A percentile compares a stretch with the other conserved stretches of the same genome.
Conservation (phyloP, 2,797 vertebrate species). For the Otus scops region DNA sequence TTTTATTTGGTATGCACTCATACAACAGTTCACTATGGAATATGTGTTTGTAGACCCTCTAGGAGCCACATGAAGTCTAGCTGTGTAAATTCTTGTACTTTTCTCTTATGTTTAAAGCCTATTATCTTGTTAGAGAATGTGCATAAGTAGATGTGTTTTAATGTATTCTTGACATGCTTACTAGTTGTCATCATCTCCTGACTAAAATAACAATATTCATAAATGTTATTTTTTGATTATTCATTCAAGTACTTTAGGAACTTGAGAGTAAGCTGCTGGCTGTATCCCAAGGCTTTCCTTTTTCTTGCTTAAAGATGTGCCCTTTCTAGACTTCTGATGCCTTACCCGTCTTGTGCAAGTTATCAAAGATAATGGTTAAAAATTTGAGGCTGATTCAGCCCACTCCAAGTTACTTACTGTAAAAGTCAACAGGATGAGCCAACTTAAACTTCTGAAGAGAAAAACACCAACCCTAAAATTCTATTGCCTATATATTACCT, state of each 20-base stretch:
- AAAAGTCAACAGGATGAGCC: neutral
- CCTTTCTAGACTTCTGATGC: neutral
- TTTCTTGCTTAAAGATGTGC: neutral
- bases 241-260: neutral
- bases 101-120: neutral
- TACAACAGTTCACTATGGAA: neutral
- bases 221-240: neutral
- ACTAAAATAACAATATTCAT: neutral
- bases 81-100: neutral
- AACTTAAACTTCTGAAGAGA: neutral
- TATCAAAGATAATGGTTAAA: neutral
- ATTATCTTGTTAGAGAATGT: neutral
- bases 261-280: neutral
- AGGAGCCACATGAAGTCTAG: neutral
- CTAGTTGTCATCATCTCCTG: neutral
- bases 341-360: neutral
- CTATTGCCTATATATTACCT: neutral
- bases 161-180: neutral
- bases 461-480: neutral
- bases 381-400: neutral
- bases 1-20: fast-evolving
- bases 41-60: neutral
- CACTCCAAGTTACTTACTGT: neutral
- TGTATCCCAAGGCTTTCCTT: neutral
- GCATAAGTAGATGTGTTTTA: neutral